These are phyloP conservation scores for Macroglossus sobrinus DNA, from an alignment of 2,113 vertebrate species.

Conservation along the genomic window DNA sequence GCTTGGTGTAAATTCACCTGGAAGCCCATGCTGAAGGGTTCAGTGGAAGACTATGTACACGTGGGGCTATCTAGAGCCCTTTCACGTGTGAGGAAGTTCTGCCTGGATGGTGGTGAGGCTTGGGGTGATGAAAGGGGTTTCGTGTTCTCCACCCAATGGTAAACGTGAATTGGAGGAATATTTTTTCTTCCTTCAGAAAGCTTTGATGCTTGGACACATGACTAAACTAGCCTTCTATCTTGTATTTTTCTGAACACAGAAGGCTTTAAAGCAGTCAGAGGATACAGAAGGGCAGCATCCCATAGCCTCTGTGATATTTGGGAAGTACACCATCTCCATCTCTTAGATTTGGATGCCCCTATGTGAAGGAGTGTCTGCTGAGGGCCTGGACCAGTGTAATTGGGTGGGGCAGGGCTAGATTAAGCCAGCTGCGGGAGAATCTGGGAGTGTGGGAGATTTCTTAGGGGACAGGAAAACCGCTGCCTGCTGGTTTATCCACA, in stretches of 20 bases:
- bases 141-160: neutral
- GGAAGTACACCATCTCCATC: neutral
- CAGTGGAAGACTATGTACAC: neutral
- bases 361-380: neutral
- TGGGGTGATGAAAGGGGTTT: neutral
- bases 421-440: neutral
- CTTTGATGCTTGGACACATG: neutral
- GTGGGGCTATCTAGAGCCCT: neutral
- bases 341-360: neutral
- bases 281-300: neutral
- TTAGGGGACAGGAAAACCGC: neutral
- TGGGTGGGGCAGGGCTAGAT: neutral
- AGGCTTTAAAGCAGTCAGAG: neutral
- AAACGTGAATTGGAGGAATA: neutral
- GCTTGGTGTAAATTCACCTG: neutral
- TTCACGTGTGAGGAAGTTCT: neutral
- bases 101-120: neutral
- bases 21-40: neutral
- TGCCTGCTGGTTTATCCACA: neutral
- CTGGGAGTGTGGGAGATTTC: neutral
- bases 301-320: neutral
- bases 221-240: neutral
- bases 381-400: neutral
- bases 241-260: constrained; percentile 12
- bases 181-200: neutral